Conservation (phyloP, 2,113 vertebrate species). For the Tragelaphus scriptus region DNA sequence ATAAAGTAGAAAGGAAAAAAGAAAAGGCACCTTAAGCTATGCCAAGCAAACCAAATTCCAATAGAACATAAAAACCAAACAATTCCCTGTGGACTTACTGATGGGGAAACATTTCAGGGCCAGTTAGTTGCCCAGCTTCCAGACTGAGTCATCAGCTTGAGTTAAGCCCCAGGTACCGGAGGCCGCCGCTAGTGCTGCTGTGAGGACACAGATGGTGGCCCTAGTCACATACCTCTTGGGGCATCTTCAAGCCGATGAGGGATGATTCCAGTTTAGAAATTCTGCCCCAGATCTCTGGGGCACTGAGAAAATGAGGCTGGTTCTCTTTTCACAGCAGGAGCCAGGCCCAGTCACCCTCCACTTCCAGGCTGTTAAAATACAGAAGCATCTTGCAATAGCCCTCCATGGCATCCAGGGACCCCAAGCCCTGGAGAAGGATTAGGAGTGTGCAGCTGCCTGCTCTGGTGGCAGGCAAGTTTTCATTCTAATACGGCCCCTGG, state of each 20-base stretch:
- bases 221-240: not conserved
- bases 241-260: conserved; percentile 7
- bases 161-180: not conserved
- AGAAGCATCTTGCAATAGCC: conserved; percentile 56
- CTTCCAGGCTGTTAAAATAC: conserved; percentile 43
- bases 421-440: not conserved
- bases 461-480: conserved; percentile 45
- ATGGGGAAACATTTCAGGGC: conserved; percentile 8
- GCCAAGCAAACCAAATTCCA: conserved; percentile 69
- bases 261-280: conserved; percentile 62
- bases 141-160: not conserved
- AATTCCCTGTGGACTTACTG: conserved; percentile 33
- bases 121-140: conserved; percentile 23
- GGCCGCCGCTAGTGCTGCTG: not conserved
- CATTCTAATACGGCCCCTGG: not conserved
- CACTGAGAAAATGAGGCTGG: conserved; percentile 66
- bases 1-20: conserved; percentile 47
- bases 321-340: conserved; percentile 54
- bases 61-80: conserved; percentile 44
- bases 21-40: conserved; percentile 72
- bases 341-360: conserved; percentile 31
- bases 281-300: conserved; percentile 53
- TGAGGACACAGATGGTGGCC: conserved; percentile 16
- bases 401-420: conserved; percentile 5
- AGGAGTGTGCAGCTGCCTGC: conserved; percentile 37